Percentiles rank a stretch among this genome's conserved stretches.
These are phyloP conservation scores for Mesorhabditis belari DNA, from an alignment of 2,888 invertebrate species.

Conservation along the genomic window DNA sequence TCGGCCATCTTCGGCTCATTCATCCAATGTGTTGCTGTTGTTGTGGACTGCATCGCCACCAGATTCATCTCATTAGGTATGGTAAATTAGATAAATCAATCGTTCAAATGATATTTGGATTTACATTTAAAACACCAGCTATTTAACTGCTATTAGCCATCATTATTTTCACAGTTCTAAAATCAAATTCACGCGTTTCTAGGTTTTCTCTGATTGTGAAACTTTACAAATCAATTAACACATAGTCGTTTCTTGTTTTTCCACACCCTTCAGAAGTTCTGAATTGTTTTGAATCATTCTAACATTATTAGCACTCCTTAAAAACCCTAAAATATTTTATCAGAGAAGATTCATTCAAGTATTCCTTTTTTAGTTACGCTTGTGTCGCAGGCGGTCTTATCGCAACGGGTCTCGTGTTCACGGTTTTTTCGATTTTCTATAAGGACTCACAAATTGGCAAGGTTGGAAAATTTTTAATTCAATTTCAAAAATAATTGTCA, in stretches of 20 bases:
- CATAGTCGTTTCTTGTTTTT: too few relatives aligned
- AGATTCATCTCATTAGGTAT: constrained; percentile 50
- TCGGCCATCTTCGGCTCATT: neutral
- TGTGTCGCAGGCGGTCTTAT: constrained; percentile 49
- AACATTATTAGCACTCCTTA: too few relatives aligned
- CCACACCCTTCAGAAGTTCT: too few relatives aligned
- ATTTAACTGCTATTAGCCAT: too few relatives aligned
- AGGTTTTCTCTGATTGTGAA: too few relatives aligned
- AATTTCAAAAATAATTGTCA: constrained; percentile 4
- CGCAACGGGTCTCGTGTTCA: constrained; percentile 51
- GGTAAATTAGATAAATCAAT: constrained; percentile 2
- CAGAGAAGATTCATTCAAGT: too few relatives aligned
- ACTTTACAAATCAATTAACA: too few relatives aligned
- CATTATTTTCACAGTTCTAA: neutral
- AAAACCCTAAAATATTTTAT: too few relatives aligned
- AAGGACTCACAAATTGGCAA: constrained; percentile 52
- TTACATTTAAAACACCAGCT: too few relatives aligned
- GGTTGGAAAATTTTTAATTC: constrained; percentile 10
- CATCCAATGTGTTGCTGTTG: constrained; percentile 39
- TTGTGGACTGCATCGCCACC: constrained; percentile 46
- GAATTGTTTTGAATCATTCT: too few relatives aligned
- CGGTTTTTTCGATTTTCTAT: constrained; percentile 52
- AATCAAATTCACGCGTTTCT: neutral
- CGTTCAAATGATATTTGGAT: constrained; percentile 3
- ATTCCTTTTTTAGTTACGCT: constrained; percentile 45